phyloP scores from a whole-genome alignment of 1,140 invertebrate species.

The Leptopilina clavipes region DNA sequence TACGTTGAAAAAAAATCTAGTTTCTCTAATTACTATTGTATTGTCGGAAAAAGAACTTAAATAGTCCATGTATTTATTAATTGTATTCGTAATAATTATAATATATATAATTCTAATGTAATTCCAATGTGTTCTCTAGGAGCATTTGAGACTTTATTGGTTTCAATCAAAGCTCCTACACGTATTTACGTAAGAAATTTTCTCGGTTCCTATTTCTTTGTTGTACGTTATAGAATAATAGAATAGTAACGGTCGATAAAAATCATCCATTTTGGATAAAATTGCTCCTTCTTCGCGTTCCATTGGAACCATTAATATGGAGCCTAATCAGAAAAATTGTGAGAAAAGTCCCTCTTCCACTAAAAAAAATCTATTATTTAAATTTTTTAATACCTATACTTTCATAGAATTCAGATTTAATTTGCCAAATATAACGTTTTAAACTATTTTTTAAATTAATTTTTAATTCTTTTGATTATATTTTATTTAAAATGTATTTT shows the following conservation, averaged over 20 bases:
- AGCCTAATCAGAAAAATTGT: slow-evolving; percentile 22
- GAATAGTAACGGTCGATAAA: not conserved
- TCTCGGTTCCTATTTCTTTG: slow-evolving; percentile 19
- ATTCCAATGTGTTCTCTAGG: not conserved
- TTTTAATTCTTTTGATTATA: no score
- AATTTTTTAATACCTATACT: no score
- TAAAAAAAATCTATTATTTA: not conserved
- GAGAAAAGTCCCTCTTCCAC: not conserved
- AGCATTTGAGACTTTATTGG: not conserved
- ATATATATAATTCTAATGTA: slow-evolving; percentile 9
- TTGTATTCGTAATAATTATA: not conserved
- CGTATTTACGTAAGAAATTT: not conserved
- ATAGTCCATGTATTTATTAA: not conserved
- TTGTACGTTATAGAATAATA: not conserved
- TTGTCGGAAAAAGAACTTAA: slow-evolving; percentile 9
- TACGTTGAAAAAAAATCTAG: not conserved
- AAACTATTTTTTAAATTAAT: no score
- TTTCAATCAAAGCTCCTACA: not conserved
- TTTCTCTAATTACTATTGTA: not conserved
- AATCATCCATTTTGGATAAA: slow-evolving; percentile 22
- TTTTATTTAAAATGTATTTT: no score
- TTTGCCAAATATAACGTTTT: no score
- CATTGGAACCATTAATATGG: not conserved
- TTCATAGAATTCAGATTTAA: no score
- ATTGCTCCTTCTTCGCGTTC: slow-evolving; percentile 9